These are phyloP conservation scores for Troilus luridus DNA, from an alignment of 2,888 invertebrate species.

Conservation along the genomic window DNA sequence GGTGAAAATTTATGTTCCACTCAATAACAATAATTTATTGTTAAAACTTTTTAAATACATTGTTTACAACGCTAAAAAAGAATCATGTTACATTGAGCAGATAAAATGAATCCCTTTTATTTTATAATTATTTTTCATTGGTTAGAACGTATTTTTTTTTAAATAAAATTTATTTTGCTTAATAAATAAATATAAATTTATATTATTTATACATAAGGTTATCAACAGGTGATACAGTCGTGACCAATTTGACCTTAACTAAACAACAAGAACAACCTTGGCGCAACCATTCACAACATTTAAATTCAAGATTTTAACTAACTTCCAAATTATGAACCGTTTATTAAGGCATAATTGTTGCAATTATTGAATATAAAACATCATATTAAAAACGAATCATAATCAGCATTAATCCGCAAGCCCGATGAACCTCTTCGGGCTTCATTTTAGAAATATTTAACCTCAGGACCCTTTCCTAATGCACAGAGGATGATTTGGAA, in stretches of 20 bases:
- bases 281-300: neutral
- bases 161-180: no score
- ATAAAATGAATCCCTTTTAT: no score
- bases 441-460: constrained; percentile 26
- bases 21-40: no score
- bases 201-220: neutral
- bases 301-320: neutral
- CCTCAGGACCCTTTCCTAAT: constrained; percentile 7
- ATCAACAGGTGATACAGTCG: neutral
- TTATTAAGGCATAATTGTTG: neutral
- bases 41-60: no score
- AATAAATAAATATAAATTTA: no score
- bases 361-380: neutral
- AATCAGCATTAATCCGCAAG: neutral
- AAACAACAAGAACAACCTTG: neutral
- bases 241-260: neutral
- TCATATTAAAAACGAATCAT: neutral
- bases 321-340: neutral
- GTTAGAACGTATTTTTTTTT: no score
- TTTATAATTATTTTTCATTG: no score
- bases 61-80: no score
- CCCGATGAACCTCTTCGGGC: neutral
- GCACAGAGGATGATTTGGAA: constrained; percentile 3
- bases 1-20: no score
- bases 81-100: no score